Evolutionary conservation across 2,113 vertebrate genomes (phyloP).

Genomic region (Hemicordylus capensis): DNA sequence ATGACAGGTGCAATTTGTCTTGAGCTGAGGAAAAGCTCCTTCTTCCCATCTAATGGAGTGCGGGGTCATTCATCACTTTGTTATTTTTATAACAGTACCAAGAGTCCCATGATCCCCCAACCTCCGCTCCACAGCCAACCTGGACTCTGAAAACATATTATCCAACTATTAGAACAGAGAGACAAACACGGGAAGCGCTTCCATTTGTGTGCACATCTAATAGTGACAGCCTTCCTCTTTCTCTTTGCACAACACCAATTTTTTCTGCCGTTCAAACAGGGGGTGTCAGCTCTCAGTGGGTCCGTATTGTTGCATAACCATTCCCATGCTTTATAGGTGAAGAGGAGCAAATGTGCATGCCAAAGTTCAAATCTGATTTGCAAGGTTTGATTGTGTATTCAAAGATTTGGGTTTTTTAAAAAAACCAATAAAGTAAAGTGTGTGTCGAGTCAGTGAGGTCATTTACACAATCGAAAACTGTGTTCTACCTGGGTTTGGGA

Average conservation of each 20-base stretch:
- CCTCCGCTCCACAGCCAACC: background rate
- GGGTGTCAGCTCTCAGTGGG: too few species aligned
- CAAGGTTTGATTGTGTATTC: too few species aligned
- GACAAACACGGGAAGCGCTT: conserved; percentile 36
- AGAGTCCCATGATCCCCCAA: conserved; percentile 4
- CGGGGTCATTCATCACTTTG: conserved; percentile 73
- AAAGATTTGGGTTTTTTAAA: too few species aligned
- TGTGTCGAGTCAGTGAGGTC: too few species aligned
- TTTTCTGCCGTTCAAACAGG: too few species aligned
- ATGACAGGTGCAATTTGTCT: conserved; percentile 75
- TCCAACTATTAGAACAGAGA: background rate
- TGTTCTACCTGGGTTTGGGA: too few species aligned
- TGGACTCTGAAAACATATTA: conserved; percentile 22
- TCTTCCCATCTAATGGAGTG: conserved; percentile 61
- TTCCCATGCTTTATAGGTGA: too few species aligned
- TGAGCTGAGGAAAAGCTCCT: conserved; percentile 51
- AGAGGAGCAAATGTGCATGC: too few species aligned
- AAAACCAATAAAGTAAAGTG: too few species aligned
- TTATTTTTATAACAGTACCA: conserved; percentile 70
- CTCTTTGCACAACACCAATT: background rate
- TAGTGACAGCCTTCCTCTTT: background rate
- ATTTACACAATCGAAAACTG: too few species aligned
- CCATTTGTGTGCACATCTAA: background rate
- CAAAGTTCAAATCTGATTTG: too few species aligned
- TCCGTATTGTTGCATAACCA: too few species aligned